Evolutionary conservation across 1,140 invertebrate species (phyloP), one percentile per base, ranked within the genome.

Genomic region (Zaprionus ornatus): DNA sequence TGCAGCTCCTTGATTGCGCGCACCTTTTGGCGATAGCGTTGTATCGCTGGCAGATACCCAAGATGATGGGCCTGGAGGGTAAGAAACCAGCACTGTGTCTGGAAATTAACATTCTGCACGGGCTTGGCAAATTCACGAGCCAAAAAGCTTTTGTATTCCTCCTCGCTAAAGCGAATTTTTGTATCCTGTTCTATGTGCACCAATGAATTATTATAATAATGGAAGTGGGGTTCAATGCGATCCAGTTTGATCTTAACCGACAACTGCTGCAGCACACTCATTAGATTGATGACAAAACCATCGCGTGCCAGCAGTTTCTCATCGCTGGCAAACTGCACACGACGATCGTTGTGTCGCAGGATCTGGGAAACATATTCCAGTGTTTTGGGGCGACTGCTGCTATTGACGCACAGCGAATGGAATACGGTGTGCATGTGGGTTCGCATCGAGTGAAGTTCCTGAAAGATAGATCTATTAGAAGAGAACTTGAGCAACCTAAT

Each of bases 71-170:
- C 97, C 91, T 98, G 97, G 13, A 99, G 94, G 0, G 98, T 99
- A 29, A 99, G 93, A 93, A 99, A 99, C 97, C 98, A 99, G 92
- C 98, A 99, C 79, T 99, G 97, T 0, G 98, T 99, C 27, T 97
- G 96, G 93, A 99, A 99, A 90, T 98, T 99, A 0, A 96, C 74
- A 55, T 77, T 80, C 25, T 74, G 59, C n/a, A 37, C 52, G 93
- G 85, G 70, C 6, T 63, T 10, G 23, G 60, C 12, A 7, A 85
- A 92, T 12, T 91, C 68, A 6, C 78, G 73, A 27, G 82, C 77
- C 45, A 96, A 82, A 96, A 97, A 99, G 42, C 96, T 95, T 15
- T 95, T 94, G 13, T 96, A 96, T 92, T 98, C 97, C 75, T 97
- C 95, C 15, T 96, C 95, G 17, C 95, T 96, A 74, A 96, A 95